Base-by-base conservation (phyloP, 2,888 invertebrate genomes). In the Metalampra italica region DNA sequence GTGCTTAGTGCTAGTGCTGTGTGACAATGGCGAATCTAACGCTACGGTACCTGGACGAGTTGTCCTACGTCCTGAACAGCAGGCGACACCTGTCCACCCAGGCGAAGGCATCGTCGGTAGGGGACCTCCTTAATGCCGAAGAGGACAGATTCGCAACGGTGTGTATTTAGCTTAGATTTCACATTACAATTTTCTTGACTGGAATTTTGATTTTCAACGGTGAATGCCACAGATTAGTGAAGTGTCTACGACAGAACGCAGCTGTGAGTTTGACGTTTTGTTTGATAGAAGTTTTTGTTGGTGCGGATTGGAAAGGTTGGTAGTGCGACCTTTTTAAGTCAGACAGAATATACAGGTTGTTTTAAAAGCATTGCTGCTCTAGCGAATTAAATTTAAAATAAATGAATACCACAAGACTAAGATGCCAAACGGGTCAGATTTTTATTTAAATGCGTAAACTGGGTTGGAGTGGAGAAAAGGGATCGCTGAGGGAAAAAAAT, bases 21-120 rank as follows among this genome's bases (percentile, higher is more conserved):
- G 59, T 54, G 51, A 68, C 53, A 63, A 88, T 88, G 88, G 87
- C 88, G 29, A 88, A 87, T 61, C 69, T 90, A 62, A 88, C 90
- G 55, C 66, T 90, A 48, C 71, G 88, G 39, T 90, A 90, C 78
- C 81, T 90, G 82, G 90, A 90, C 72, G 90, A 90, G 75, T 64
- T 90, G 57, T 89, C 89, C 29, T 88, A 78, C 61, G 90, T 90
- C 52, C 64, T 90, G 75, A 88, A 87, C 55, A 83, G 77, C 62
- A 70, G 90, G 60, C 72, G 77, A 62, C 83, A 84, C 48, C 63
- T 89, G 52, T 73, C 86, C 50, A 78, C 59, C 47, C 87, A 88
- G 63, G 72, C 82, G 62, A 84, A 80, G 62, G 89, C 90, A 72
- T 89, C 87, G 51, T 90, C 90, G 11, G 90, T 90, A 1, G 90